These are phyloP conservation scores for Hassar affinis DNA, from an alignment of 2,113 vertebrate genomes.

Conservation along the genomic window DNA sequence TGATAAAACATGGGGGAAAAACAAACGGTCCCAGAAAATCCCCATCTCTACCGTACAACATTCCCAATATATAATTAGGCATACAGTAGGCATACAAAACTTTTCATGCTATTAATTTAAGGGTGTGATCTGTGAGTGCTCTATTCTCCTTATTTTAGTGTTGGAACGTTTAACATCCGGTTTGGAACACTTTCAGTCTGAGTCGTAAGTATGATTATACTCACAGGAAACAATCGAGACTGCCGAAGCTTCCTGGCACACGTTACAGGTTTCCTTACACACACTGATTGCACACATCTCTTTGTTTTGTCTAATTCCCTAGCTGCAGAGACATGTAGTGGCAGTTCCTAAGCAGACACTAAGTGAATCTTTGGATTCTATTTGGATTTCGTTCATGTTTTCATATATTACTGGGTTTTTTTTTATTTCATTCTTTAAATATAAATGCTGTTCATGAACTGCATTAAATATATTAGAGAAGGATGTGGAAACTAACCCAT, in stretches of 20 bases:
- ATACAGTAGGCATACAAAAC: background rate
- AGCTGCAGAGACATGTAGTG: slow-evolving; percentile 3
- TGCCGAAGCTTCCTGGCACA: slow-evolving; percentile 19
- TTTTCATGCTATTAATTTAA: background rate
- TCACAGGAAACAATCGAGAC: slow-evolving; percentile 28
- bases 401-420: background rate
- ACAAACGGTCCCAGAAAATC: too few relatives aligned
- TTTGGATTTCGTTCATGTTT: background rate
- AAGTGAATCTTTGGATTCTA: background rate
- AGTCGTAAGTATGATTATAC: background rate
- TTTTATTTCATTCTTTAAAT: background rate
- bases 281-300: background rate
- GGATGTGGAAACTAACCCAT: background rate
- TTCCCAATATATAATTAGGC: too few relatives aligned
- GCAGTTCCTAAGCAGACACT: background rate
- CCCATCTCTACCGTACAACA: too few relatives aligned
- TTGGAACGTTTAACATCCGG: slow-evolving; percentile 9
- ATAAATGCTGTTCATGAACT: background rate
- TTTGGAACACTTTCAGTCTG: slow-evolving; percentile 7
- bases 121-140: background rate
- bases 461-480: background rate
- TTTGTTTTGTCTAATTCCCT: background rate
- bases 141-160: background rate
- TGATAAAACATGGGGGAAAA: too few relatives aligned
- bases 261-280: slow-evolving; percentile 9